Percentiles rank a stretch among this genome's conserved stretches.
Conservation (phyloP, 2,113 vertebrate genomes). For the Aix galericulata region DNA sequence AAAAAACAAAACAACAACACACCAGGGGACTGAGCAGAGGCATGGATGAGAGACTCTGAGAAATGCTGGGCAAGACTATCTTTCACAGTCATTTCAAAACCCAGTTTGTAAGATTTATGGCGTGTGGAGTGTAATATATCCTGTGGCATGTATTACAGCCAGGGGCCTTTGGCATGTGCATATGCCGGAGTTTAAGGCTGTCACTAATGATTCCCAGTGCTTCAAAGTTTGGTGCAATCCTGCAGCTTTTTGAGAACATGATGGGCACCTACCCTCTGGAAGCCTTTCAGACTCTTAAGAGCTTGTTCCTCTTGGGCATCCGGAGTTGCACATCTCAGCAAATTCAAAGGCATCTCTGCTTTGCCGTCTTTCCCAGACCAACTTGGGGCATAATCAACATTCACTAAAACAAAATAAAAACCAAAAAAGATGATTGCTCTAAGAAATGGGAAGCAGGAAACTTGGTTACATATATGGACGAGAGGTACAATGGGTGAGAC, state of each 20-base stretch:
- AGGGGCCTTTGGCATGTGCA: accelerated
- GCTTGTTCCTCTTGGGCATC: neutral
- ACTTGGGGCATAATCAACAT: neutral
- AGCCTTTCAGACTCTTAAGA: neutral
- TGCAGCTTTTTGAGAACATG: neutral
- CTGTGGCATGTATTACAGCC: neutral
- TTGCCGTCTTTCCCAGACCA: neutral
- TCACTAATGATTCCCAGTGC: neutral
- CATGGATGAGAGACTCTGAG: neutral
- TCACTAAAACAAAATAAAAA: neutral
- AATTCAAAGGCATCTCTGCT: neutral
- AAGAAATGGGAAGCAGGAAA: constrained; percentile 18
- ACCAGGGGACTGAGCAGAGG: accelerated
- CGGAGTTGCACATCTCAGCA: neutral
- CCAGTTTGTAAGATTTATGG: neutral
- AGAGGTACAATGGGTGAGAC: neutral
- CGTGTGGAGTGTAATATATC: neutral
- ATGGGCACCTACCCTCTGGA: accelerated
- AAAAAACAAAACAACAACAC: no score
- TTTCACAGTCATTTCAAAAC: neutral
- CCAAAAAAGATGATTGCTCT: neutral
- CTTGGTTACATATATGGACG: neutral
- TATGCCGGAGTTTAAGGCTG: neutral
- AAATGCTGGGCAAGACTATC: neutral
- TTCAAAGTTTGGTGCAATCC: neutral